phyloP scores from a whole-genome alignment of 2,113 vertebrate species.

The Chaenocephalus aceratus region DNA sequence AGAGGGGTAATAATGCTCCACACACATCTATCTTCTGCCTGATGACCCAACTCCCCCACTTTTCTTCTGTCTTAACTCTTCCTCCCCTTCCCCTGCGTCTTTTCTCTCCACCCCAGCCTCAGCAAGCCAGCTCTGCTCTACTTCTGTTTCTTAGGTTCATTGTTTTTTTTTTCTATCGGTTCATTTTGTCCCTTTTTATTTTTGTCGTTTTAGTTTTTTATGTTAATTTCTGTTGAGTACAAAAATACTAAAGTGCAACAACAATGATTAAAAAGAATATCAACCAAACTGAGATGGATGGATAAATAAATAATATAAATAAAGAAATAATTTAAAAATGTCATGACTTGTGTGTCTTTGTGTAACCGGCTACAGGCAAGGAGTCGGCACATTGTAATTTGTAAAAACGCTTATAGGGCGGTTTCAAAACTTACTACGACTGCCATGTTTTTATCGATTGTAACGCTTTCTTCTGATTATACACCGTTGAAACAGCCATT shows the following conservation, averaged over 20 bases:
- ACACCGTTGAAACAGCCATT: too few relatives aligned
- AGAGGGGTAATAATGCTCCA: slow-evolving; percentile 34
- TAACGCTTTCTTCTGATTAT: too few relatives aligned
- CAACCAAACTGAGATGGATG: slow-evolving; percentile 87
- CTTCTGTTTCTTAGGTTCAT: slow-evolving; percentile 55
- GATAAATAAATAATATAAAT: slow-evolving; percentile 88
- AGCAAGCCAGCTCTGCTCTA: slow-evolving; percentile 68
- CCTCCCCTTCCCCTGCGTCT: slow-evolving; percentile 6
- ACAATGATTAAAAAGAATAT: slow-evolving; percentile 86
- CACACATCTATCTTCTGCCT: slow-evolving; percentile 40
- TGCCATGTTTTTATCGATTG: too few relatives aligned
- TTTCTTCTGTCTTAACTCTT: slow-evolving; percentile 21
- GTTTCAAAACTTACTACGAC: background rate
- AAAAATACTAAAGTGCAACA: slow-evolving; percentile 88
- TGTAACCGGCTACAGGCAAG: background rate
- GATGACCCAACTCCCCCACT: background rate
- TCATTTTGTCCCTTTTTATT: slow-evolving; percentile 47
- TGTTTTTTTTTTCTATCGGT: slow-evolving; percentile 34
- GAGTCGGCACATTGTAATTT: too few relatives aligned
- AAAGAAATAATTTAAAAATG: slow-evolving; percentile 85
- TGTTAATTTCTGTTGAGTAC: slow-evolving; percentile 81
- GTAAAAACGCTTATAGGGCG: too few relatives aligned
- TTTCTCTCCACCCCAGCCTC: slow-evolving; percentile 46
- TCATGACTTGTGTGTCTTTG: slow-evolving; percentile 32
- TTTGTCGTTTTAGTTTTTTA: slow-evolving; percentile 51